A percentile compares a stretch with the other conserved stretches of the same genome.
Conservation (phyloP, 2,888 invertebrate genomes). For the Linnaemya tessellans region DNA sequence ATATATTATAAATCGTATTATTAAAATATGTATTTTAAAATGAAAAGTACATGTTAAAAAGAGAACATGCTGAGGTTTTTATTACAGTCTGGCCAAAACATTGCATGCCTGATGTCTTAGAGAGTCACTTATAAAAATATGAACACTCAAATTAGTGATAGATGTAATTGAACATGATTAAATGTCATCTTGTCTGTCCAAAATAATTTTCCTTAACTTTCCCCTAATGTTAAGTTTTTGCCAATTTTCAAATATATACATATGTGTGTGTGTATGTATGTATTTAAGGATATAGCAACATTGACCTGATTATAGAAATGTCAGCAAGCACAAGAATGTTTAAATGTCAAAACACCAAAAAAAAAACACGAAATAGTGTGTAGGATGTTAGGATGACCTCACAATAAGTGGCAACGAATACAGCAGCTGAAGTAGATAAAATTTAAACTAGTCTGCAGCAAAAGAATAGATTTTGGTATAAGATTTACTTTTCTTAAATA, state of each 20-base stretch:
- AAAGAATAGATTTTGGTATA: neutral
- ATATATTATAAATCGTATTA: too few relatives aligned
- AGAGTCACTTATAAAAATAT: too few relatives aligned
- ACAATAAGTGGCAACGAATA: neutral
- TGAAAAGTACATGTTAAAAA: too few relatives aligned
- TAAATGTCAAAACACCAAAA: conserved; percentile 40
- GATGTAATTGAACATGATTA: too few relatives aligned
- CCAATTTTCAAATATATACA: conserved; percentile 14
- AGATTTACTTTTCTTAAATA: too few relatives aligned
- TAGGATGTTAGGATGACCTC: conserved; percentile 15
- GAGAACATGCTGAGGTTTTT: too few relatives aligned
- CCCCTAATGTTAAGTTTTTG: neutral
- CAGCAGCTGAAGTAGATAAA: neutral
- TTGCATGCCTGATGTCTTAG: too few relatives aligned
- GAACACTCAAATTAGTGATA: too few relatives aligned
- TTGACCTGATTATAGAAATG: conserved; percentile 67
- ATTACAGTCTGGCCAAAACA: too few relatives aligned
- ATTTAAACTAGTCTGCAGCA: too few relatives aligned
- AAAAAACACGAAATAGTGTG: neutral
- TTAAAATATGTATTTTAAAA: too few relatives aligned
- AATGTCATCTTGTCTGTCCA: neutral
- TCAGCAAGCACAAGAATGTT: conserved; percentile 32
- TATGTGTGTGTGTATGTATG: neutral
- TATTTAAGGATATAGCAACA: conserved; percentile 34
- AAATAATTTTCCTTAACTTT: neutral